Evolutionary conservation across 2,113 vertebrate species (phyloP), one percentile per base, ranked within the genome.

Genomic region (Vanacampus margaritifer): DNA sequence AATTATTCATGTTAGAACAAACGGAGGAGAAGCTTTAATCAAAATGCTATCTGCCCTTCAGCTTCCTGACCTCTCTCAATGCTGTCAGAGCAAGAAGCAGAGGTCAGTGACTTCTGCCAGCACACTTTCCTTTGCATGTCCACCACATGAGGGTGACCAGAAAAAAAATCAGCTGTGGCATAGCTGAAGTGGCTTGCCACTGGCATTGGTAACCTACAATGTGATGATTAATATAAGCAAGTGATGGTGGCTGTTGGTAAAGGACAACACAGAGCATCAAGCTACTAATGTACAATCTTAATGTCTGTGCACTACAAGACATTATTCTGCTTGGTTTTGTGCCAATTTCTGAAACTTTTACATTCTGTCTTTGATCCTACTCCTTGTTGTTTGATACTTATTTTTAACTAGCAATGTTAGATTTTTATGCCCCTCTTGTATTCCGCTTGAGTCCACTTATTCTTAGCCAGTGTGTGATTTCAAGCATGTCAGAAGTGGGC

Each of bases 1-100:
- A 82, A 83, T 84, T 84, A 87, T 87, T 88, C 79, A 70, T 76
- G 78, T 88, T 84, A 80, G 65, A 56, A 76, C 71, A 76, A 75
- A 78, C 67, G 57, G 63, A 45, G 71, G 62, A 28, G 26, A 57
- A 46, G 72, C 68, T 83, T 84, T 80, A 83, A 87, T 85, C 71
- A 84, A 80, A 72, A 85, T 64, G 77, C 73, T 75, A 65, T 62
- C 79, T 54, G 50, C 77, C 77, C 68, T 73, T 79, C 73, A 69
- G 71, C 67, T 64, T 58, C 61, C 65, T 43, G 72, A 85, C 84
- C 79, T 81, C 76, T 74, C 73, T 74, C 74, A 53, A 51, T 36
- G 83, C 68, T 67, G 64, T 80, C 88, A 75, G 79, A 75, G 79
- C 62, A 19, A 81, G 83, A 71, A 76, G 48, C 58, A 66, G n/a